Conservation (phyloP, 2,797 vertebrate genomes). For the Pseudotriccus pelzelni region DNA sequence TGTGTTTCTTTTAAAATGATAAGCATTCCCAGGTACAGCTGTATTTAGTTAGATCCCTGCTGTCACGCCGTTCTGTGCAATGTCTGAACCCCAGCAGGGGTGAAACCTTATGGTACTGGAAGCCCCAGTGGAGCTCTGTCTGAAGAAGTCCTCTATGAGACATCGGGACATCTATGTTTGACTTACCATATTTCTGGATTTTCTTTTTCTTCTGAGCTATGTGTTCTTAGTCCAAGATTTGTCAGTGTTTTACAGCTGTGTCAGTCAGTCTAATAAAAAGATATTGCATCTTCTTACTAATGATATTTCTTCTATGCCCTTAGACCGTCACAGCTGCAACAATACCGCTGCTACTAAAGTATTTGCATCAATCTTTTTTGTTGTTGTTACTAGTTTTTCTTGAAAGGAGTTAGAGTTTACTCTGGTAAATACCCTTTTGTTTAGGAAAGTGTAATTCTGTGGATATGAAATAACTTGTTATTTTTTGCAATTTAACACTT, state of each 20-base stretch:
- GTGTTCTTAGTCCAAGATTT: neutral
- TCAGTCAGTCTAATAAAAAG: neutral
- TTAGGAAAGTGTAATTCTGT: neutral
- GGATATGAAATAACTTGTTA: fast-evolving
- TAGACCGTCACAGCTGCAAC: neutral
- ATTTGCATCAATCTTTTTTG: neutral
- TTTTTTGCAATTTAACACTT: neutral
- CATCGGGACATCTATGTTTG: neutral
- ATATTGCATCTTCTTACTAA: neutral
- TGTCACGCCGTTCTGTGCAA: neutral
- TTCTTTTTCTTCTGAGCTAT: neutral
- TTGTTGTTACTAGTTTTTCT: neutral
- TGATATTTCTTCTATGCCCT: neutral
- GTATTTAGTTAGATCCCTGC: neutral
- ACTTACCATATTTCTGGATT: neutral
- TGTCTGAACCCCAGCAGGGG: neutral
- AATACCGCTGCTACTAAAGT: neutral
- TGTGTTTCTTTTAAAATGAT: neutral
- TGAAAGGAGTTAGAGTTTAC: neutral
- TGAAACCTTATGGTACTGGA: neutral
- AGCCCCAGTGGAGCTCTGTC: neutral
- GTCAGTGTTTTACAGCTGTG: neutral
- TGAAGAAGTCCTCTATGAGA: neutral
- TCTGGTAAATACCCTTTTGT: neutral
- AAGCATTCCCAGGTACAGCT: neutral